Base-by-base conservation (phyloP, 2,888 invertebrate genomes). In the Tuberolachnus salignus region DNA sequence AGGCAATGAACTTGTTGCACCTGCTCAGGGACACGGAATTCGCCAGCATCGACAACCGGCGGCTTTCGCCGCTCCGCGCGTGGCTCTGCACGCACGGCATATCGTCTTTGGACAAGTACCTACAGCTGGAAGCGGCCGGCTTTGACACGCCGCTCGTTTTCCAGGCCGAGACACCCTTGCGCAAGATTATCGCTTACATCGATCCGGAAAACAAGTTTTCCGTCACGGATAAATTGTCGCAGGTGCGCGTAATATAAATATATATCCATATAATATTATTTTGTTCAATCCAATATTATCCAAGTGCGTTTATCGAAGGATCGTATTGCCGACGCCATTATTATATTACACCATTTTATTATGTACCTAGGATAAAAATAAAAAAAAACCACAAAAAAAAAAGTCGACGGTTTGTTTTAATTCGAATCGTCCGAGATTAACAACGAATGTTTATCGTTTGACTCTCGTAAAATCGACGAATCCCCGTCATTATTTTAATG, bases 1-100 rank as follows among this genome's bases (percentile, higher is more conserved):
- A 89, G 89, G 98, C 98, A 3, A 97, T 98, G 92, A 96, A 97
- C 88, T 88, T 96, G 80, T 87, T 98, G 2, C 94, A 95, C 85
- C 90, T 92, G 84, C 86, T 97, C 78, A 91, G 91, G 84, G 92
- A 93, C 86, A 90, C 91, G 82, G 90, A 93, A 84, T 91, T 92
- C 85, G 89, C 94, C 3, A 86, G 86, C 82, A 84, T 92, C 90
- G 89, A 90, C 80, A 92, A 93, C 84, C 88, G 94, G 82, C 88
- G 93, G 84, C 90, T 94, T 82, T 95, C 96, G 1, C 97, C 97
- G 0, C 86, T 98, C 81, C 90, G 94, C 84, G 91, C 95, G 0
- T 98, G 98, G 97, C 87, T 98, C 10, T 93, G 94, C 84, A 92
- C 93, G 46, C 95, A 97, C 85, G 96, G 92, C 0, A 88, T 89